Evolutionary conservation across 2,113 vertebrate genomes (phyloP), one percentile per base, ranked within the genome.

Genomic region (Protobothrops flavoviridis): DNA sequence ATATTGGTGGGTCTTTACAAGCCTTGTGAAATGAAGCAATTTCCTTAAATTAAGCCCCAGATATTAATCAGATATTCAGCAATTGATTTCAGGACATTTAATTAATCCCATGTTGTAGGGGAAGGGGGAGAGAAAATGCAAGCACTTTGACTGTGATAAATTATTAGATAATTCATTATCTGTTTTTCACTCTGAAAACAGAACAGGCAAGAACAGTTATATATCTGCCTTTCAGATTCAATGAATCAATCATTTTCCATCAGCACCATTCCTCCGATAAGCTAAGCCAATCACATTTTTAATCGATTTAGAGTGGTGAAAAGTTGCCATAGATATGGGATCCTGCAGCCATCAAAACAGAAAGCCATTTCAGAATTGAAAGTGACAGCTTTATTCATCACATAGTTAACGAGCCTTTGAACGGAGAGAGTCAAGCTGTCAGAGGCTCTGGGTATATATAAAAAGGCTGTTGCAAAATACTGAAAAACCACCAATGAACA

Each of bases 381-480:
- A 98, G 97, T 98, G 98, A 98, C 97, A 97, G 98, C 97, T 98
- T 98, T 98, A 97, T 98, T 98, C 98, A 98, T 97, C 97, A 97
- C 97, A 94, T 95, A 97, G 97, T 98, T 98, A 98, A 97, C 97
- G 97, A 97, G 96, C 96, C 97, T 98, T 98, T 98, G 97, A 98
- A 97, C 96, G 96, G 94, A 95, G 96, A 94, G 91, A 95, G 96
- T 90, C 95, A 95, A 97, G 96, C 97, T 97, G 97, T 96, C 43
- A 57, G 96, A 97, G 95, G 97, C 96, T 97, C 97, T 97, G 97
- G 97, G 96, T 98, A 96, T 96, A 95, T 97, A 97, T 97, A 97
- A 97, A 96, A 97, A 97, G 97, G 95, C 91, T 94, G 96, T 92
- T 96, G 91, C 96, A 97, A 97, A 97, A 95, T 96, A 96, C 94